Base-by-base conservation (phyloP, 1,140 invertebrate species). In the Drosophila cardini region DNA sequence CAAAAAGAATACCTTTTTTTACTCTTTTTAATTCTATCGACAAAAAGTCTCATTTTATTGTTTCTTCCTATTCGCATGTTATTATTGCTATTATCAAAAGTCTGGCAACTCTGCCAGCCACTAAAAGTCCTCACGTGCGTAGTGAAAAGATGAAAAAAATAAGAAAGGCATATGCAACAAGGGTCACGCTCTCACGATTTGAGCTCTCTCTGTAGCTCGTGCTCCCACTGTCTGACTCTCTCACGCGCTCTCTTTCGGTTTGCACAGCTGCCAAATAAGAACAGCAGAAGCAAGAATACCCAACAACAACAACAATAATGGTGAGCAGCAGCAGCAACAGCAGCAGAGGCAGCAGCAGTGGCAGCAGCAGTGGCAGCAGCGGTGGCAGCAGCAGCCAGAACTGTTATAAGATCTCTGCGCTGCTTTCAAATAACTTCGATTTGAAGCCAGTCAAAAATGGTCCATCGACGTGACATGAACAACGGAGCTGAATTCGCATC, bases 391-490 rank as follows among this genome's bases (percentile, higher is more conserved):
- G 36, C 53, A 65, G 53, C 36, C 43, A 53, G 57, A 69, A 52
- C 65, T 61, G 36, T 55, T 82, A 78, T 72, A 61, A 72, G 78
- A 82, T 87, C 83, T 69, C 46, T 46, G 58, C 72, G 62, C 60
- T 64, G 56, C 43, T 38, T 57, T 30, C 45, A 64, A 81, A 78
- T 70, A 55, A 65, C 77, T 89, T 84, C 79, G 70, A 87, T 82
- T 79, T 67, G 77, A 84, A 84, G 74, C 68, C 84, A 89, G 84
- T 89, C 85, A 89, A 84, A 89, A 89, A 89, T 89, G 84, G 84
- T 89, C 84, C 85, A 90, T 80, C 84, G 84, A 78, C 85, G 80
- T 71, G 84, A 80, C 80, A 89, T 89, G 84, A 89, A 83, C 84
- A 77, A 53, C 38, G 56, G 56, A 46, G 61, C 70, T 65, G 77